Conservation (phyloP, 2,113 vertebrate genomes). For the Barbus barbus region DNA sequence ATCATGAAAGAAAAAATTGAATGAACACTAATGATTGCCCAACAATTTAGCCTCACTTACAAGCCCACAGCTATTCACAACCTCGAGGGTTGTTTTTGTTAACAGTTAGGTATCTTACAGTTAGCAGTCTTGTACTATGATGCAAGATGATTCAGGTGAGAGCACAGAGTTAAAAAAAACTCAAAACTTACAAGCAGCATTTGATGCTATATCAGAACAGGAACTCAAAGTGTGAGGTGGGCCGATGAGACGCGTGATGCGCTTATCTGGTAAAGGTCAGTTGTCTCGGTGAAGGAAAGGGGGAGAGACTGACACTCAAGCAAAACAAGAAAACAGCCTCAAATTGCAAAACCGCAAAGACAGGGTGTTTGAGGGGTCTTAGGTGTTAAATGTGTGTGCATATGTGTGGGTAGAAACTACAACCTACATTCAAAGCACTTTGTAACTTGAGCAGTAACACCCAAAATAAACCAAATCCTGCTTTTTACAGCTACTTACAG, state of each 20-base stretch:
- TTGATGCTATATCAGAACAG: background rate
- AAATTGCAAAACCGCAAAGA: constrained; percentile 14
- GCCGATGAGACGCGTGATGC: background rate
- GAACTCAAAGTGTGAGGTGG: background rate
- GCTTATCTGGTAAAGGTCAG: constrained; percentile 43
- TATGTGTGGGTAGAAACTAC: background rate
- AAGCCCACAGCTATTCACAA: background rate
- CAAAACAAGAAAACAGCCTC: constrained; percentile 50
- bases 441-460: background rate
- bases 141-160: background rate
- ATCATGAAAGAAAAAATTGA: too few species aligned
- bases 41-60: background rate
- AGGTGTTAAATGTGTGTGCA: constrained; percentile 21
- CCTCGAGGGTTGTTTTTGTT: too few species aligned
- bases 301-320: constrained; percentile 42
- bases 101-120: background rate
- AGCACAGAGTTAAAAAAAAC: too few species aligned
- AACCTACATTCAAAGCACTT: background rate
- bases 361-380: constrained; percentile 22
- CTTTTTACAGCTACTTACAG: background rate
- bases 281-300: constrained; percentile 15
- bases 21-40: background rate
- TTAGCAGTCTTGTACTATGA: background rate
- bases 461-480: constrained; percentile 6
- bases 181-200: too few species aligned